These are phyloP conservation scores for Coregonus clupeaformis DNA, from an alignment of 2,113 vertebrate genomes.

Conservation along the genomic window DNA sequence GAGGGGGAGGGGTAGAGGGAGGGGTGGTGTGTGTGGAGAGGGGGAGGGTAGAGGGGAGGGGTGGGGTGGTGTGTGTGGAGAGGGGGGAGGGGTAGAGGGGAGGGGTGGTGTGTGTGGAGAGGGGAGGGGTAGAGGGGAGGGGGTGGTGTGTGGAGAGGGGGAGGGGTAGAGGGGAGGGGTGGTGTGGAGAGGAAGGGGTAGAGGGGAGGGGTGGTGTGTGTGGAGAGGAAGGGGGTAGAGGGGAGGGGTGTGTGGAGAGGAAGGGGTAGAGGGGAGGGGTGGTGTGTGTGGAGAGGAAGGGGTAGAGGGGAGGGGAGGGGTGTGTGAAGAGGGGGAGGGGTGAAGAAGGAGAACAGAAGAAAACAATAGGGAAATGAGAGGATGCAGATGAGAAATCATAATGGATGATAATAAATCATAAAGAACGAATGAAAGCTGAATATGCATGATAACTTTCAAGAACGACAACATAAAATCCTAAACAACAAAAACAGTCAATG, in stretches of 20 bases:
- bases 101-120: conserved; percentile 49
- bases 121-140: conserved; percentile 24
- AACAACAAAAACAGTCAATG: neutral
- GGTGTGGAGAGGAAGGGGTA: conserved; percentile 9
- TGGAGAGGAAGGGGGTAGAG: conserved; percentile 24
- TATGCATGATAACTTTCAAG: too few species aligned
- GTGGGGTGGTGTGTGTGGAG: conserved; percentile 63
- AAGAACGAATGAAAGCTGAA: conserved; percentile 12
- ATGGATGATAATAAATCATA: conserved; percentile 30
- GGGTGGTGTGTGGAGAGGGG: conserved; percentile 39
- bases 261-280: conserved; percentile 40
- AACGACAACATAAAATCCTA: conserved; percentile 9
- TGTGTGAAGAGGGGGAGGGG: conserved; percentile 16
- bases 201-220: conserved; percentile 49
- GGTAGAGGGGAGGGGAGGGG: neutral
- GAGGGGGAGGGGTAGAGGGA: neutral
- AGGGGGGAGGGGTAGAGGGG: neutral
- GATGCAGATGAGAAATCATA: conserved; percentile 72
- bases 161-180: conserved; percentile 40
- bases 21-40: conserved; percentile 48
- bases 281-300: conserved; percentile 21
- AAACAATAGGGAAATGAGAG: conserved; percentile 48
- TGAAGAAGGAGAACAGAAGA: conserved; percentile 27
- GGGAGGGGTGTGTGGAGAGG: conserved; percentile 39
- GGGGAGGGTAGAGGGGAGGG: neutral